Percentiles rank a stretch among this genome's conserved stretches.
These are phyloP conservation scores for Callaeas wilsoni DNA, from an alignment of 2,113 vertebrate species.

Conservation along the genomic window DNA sequence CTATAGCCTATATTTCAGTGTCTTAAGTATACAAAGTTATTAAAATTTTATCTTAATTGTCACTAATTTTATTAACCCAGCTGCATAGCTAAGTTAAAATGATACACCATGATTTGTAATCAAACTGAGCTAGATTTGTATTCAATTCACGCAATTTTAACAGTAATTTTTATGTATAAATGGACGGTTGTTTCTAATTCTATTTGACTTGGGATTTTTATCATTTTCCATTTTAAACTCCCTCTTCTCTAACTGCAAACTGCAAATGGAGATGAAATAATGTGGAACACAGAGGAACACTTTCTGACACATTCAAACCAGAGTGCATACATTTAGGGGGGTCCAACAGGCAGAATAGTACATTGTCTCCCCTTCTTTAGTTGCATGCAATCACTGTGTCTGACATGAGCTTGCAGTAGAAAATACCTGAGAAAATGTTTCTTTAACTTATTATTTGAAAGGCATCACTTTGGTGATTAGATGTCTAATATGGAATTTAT, in stretches of 20 bases:
- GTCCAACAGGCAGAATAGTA: neutral
- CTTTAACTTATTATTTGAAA: neutral
- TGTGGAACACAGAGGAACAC: neutral
- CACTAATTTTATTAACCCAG: neutral
- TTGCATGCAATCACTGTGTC: neutral
- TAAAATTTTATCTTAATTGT: neutral
- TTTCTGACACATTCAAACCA: neutral
- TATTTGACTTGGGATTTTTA: neutral
- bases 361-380: neutral
- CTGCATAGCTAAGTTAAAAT: neutral
- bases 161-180: neutral
- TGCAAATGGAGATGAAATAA: neutral
- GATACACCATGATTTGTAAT: neutral
- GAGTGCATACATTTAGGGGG: neutral
- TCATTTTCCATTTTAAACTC: neutral
- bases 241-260: neutral
- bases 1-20: neutral
- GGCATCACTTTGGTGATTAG: neutral
- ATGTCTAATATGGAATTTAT: neutral
- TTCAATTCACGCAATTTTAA: neutral
- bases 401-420: neutral
- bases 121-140: neutral
- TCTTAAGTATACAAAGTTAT: neutral
- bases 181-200: neutral
- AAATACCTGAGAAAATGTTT: neutral